Base-by-base conservation (phyloP, 2,888 invertebrate genomes). In the Agrilus cyanescens region DNA sequence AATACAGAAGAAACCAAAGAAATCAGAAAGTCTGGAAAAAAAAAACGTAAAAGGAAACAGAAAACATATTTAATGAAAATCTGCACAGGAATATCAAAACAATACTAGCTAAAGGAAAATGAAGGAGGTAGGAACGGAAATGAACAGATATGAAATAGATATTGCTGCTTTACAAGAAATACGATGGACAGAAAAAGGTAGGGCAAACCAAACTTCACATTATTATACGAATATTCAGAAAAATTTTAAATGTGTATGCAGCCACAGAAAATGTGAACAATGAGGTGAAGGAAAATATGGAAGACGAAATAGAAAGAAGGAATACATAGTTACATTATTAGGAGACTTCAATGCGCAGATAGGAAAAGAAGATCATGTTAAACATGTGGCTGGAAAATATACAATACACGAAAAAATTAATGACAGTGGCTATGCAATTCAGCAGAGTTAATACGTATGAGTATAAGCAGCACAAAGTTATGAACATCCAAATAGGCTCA, bases 141-240 rank as follows among this genome's bases (percentile, higher is more conserved):
- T 46, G 16, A 25, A 34, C 18, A 39, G 31, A 38, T 40, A 45
- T 14, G 45, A 45, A 32, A 40, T 50, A 37, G 41, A 43, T 8
- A 32, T 50, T 37, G 37, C 37, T 16, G 46, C 49, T 31, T 3
- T 49, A 44, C 48, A 49, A 38, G 48, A 48, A 37, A 29, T 37
- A 15, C 41, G 46, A 38, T 45, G 48, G 46, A 39, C 37, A 37
- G 44, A 34, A 0, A 29, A 40, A 35, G 47, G 48, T 35, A 16
- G 35, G n/a, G n/a, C n/a, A n/a, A n/a, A n/a, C n/a, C n/a, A n/a
- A n/a, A n/a, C n/a, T n/a, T n/a, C n/a, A n/a, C n/a, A n/a, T n/a
- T n/a, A n/a, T n/a, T n/a, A n/a, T n/a, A n/a, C 42, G 20, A 1
- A 33, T 38, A 12, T 43, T 40, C 7, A 12, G 40, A 18, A 40